Conservation (phyloP, 1,140 invertebrate species). For the Drosophila rufa region DNA sequence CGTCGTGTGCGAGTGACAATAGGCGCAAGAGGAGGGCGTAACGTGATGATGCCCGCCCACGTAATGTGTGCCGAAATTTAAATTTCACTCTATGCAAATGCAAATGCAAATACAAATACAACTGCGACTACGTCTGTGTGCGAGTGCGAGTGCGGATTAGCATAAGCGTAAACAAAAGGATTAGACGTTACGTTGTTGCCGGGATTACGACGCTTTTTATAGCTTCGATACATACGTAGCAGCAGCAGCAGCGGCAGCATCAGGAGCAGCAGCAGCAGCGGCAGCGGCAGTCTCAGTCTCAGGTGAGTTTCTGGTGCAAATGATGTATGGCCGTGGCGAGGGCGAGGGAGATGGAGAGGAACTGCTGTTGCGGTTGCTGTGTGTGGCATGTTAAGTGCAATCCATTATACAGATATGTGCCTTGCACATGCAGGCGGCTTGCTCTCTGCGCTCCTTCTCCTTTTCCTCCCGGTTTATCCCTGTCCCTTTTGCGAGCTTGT, state of each 20-base stretch:
- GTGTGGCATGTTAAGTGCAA: constrained; percentile 83
- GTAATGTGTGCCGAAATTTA: constrained; percentile 83
- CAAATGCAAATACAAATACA: constrained; percentile 48
- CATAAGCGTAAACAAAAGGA: constrained; percentile 80
- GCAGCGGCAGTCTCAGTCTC: constrained; percentile 25
- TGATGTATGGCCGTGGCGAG: constrained; percentile 66
- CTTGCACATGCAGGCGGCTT: constrained; percentile 56
- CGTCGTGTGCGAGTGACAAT: constrained; percentile 56
- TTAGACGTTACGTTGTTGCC: constrained; percentile 48
- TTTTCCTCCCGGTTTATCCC: neutral
- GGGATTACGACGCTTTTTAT: constrained; percentile 55
- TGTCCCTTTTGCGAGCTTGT: constrained; percentile 6
- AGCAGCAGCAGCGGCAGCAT: constrained; percentile 29
- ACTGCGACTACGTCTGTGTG: constrained; percentile 25
- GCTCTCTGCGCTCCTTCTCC: constrained; percentile 22
- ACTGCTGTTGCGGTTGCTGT: constrained; percentile 68
- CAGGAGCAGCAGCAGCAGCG: constrained; percentile 24
- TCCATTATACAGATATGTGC: constrained; percentile 79
- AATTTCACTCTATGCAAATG: constrained; percentile 72
- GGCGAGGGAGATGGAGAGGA: constrained; percentile 6
- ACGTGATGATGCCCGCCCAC: constrained; percentile 62
- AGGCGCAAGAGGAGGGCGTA: constrained; percentile 64
- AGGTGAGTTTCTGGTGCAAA: constrained; percentile 69
- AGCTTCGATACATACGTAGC: constrained; percentile 22
- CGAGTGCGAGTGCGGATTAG: constrained; percentile 53